phyloP scores from a whole-genome alignment of 2,888 invertebrate genomes.

The Chrysodeixis includens region DNA sequence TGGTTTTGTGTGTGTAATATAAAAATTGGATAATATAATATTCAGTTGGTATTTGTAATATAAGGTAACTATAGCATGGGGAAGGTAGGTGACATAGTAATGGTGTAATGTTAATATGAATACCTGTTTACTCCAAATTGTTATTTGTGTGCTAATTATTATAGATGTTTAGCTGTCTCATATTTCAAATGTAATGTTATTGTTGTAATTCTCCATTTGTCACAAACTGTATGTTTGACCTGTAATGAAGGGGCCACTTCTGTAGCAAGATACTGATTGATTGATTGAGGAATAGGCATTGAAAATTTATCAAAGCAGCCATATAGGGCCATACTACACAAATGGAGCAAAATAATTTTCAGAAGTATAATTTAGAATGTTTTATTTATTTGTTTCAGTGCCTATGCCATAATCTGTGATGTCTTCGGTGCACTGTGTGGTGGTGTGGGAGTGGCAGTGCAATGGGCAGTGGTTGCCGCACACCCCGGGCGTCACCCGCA shows the following conservation, averaged over 20 bases:
- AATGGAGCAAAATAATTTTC: background rate
- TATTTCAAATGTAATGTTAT: background rate
- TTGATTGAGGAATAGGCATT: no score
- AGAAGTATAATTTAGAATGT: background rate
- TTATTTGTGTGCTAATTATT: background rate
- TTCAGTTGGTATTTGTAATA: conserved; percentile 14
- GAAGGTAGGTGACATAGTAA: background rate
- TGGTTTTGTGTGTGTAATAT: conserved; percentile 33
- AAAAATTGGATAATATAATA: conserved; percentile 5
- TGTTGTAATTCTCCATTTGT: no score
- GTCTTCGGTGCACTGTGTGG: conserved; percentile 92
- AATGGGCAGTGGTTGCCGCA: conserved; percentile 95
- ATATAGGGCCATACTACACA: no score
- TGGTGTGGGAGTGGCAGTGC: conserved; percentile 94
- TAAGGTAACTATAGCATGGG: background rate
- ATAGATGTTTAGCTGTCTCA: background rate
- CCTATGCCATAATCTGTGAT: conserved; percentile 65
- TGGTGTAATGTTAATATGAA: background rate
- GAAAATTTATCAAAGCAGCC: no score
- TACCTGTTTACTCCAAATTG: background rate
- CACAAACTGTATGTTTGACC: no score
- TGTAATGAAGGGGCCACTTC: no score
- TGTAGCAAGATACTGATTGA: no score
- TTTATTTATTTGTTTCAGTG: conserved; percentile 44
- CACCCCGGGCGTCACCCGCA: conserved; percentile 95